phyloP scores from a whole-genome alignment of 2,888 invertebrate species.

The Cryptus viduatorius region DNA sequence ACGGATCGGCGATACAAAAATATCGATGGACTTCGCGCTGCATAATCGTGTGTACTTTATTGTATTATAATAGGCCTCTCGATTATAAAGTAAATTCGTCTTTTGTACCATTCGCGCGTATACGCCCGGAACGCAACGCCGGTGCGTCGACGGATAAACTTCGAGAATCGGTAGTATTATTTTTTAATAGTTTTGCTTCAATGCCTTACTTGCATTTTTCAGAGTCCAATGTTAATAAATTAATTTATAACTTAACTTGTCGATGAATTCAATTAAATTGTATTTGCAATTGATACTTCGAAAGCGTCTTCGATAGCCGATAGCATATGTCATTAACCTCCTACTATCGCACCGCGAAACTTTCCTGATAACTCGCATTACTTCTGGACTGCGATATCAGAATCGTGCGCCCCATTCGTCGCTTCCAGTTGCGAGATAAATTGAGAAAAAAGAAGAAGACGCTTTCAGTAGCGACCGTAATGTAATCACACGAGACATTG shows the following conservation, averaged over 20 bases:
- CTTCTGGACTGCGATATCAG: slow-evolving; percentile 31
- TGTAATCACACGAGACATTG: background rate
- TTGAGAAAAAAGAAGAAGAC: too few relatives aligned
- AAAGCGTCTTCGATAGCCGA: background rate
- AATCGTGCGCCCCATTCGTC: background rate
- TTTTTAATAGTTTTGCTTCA: too few relatives aligned
- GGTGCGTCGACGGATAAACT: background rate
- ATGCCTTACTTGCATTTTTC: too few relatives aligned
- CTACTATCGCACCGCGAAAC: slow-evolving; percentile 9
- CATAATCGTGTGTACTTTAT: background rate
- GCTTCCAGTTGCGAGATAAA: background rate
- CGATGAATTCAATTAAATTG: background rate
- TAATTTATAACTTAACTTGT: too few relatives aligned
- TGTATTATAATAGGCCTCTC: background rate
- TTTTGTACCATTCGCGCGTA: background rate
- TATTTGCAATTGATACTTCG: background rate
- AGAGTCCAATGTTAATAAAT: too few relatives aligned
- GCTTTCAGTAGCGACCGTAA: background rate
- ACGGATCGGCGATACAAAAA: background rate
- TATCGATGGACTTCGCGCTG: background rate
- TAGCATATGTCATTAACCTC: slow-evolving; percentile 5
- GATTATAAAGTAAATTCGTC: slow-evolving; percentile 5
- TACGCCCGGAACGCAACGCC: background rate
- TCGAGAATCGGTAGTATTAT: background rate
- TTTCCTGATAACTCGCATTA: slow-evolving; percentile 35